Conservation (phyloP, 2,113 vertebrate genomes). For the Vulpes ferrilata region DNA sequence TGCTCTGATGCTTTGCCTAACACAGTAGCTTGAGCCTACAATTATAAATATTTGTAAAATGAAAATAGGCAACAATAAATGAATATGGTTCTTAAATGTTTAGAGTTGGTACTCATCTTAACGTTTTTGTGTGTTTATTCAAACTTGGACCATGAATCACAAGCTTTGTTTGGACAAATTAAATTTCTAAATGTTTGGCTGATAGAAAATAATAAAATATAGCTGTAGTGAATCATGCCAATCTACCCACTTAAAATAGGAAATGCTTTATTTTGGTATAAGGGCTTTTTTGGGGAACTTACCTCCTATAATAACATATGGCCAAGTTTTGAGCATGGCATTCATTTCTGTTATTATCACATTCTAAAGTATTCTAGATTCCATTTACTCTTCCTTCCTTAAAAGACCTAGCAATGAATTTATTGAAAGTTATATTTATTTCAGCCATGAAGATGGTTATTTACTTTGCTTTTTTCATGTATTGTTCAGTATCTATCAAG, state of each 20-base stretch:
- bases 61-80: neutral
- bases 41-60: conserved; percentile 1
- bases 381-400: conserved; percentile 9
- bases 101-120: neutral
- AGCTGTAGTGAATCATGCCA: neutral
- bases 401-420: neutral
- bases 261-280: neutral
- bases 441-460: neutral
- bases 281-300: neutral
- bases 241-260: neutral
- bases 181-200: conserved; percentile 24
- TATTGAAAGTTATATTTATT: neutral
- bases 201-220: neutral
- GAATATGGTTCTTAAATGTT: neutral
- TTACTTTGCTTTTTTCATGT: neutral
- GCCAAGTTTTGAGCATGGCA: neutral
- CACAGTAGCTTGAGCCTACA: neutral
- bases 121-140: conserved; percentile 18
- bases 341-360: neutral
- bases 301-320: neutral
- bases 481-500: neutral
- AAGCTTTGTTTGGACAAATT: conserved; percentile 36
- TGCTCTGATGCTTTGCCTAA: neutral
- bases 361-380: neutral
- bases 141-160: neutral